These are phyloP conservation scores for Drosophila quinaria DNA, from an alignment of 2,888 invertebrate genomes.

Conservation along the genomic window DNA sequence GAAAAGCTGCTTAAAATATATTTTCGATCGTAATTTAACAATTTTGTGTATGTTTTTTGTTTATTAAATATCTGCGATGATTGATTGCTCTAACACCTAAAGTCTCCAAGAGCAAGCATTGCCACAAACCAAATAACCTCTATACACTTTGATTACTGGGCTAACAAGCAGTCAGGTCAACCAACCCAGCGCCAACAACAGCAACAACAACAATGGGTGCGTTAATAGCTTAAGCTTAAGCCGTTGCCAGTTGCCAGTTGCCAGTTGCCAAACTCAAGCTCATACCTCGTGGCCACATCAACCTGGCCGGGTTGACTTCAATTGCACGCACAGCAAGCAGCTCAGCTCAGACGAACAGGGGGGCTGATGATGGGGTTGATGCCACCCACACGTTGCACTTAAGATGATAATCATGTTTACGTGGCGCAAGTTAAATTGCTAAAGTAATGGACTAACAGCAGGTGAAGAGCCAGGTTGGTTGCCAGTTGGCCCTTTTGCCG, in stretches of 20 bases:
- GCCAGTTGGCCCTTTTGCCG: conserved; percentile 24
- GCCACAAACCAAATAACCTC: background rate
- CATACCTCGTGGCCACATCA: conserved; percentile 27
- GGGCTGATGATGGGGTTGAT: background rate
- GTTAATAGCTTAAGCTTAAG: conserved; percentile 62
- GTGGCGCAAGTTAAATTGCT: conserved; percentile 82
- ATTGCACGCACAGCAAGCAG: conserved; percentile 67
- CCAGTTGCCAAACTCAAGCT: conserved; percentile 44
- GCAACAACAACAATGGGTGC: conserved; percentile 30
- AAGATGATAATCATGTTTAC: conserved; percentile 82
- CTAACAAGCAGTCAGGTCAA: conserved; percentile 13
- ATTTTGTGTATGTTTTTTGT: too few species aligned
- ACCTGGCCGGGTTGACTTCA: conserved; percentile 52
- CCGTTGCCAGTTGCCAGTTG: conserved; percentile 43
- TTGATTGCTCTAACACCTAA: too few species aligned
- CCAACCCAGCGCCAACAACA: background rate
- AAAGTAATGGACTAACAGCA: conserved; percentile 80
- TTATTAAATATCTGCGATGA: too few species aligned
- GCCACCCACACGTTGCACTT: conserved; percentile 71
- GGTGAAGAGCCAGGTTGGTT: conserved; percentile 53
- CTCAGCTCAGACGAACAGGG: background rate
- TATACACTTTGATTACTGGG: background rate
- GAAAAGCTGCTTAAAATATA: too few species aligned
- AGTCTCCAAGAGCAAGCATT: background rate
- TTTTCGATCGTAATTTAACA: too few species aligned